Evolutionary conservation across 2,888 invertebrate species (phyloP).

Genomic region (Rhamphomyia laevipes): DNA sequence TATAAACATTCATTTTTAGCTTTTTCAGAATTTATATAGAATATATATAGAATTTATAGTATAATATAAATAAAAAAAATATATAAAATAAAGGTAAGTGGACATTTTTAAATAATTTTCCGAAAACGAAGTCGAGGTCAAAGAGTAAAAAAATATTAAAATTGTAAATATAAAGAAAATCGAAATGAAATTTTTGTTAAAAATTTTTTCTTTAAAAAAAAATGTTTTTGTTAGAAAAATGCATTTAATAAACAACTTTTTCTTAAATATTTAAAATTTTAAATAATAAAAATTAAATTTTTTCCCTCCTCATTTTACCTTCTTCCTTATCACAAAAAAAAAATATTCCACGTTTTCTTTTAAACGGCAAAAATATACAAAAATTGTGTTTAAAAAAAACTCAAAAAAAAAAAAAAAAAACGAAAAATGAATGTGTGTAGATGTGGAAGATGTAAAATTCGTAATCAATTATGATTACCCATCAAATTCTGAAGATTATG

Average conservation of each 20-base stretch:
- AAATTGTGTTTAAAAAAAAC: background rate
- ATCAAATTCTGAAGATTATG: slow-evolving; percentile 94
- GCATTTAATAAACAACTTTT: too few species aligned
- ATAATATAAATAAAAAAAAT: background rate
- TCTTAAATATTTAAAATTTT: background rate
- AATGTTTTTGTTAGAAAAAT: background rate
- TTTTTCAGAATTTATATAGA: too few species aligned
- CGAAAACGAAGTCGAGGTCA: slow-evolving; percentile 32
- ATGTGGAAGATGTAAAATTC: slow-evolving; percentile 98
- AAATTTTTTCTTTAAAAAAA: slow-evolving; percentile 8
- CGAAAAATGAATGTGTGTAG: slow-evolving; percentile 41
- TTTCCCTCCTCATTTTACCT: background rate
- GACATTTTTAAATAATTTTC: background rate
- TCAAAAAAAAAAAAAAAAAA: background rate
- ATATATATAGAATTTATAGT: too few species aligned
- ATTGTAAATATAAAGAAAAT: slow-evolving; percentile 9
- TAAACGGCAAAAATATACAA: background rate
- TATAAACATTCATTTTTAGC: background rate
- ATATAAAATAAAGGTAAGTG: background rate
- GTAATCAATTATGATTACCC: slow-evolving; percentile 99
- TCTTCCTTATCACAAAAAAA: background rate
- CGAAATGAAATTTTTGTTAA: slow-evolving; percentile 35
- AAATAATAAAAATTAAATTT: background rate
- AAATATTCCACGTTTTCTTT: background rate
- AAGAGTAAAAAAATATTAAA: slow-evolving; percentile 18